Percentiles rank a stretch among this genome's conserved stretches.
These are phyloP conservation scores for Sitta europaea DNA, from an alignment of 2,113 vertebrate species.

Conservation along the genomic window DNA sequence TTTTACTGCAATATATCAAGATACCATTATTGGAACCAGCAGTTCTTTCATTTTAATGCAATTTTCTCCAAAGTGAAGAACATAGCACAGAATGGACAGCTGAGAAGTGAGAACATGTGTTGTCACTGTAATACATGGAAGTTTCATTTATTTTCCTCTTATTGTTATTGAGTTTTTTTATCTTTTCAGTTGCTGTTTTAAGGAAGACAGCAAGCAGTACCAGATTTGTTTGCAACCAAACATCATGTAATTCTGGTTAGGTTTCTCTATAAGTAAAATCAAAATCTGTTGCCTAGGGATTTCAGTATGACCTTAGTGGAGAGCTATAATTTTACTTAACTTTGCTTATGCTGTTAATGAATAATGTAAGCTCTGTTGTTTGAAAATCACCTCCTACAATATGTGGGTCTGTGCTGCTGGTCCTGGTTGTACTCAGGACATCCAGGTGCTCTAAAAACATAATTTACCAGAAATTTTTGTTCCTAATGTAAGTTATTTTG, in stretches of 20 bases:
- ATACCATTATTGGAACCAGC: not conserved
- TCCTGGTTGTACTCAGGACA: not conserved
- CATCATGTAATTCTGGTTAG: not conserved
- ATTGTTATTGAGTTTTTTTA: not conserved
- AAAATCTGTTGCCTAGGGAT: not conserved
- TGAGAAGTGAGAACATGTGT: not conserved
- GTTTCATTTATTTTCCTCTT: not conserved
- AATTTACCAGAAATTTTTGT: not conserved
- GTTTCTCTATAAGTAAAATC: not conserved
- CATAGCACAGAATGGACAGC: not conserved
- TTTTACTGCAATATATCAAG: not conserved
- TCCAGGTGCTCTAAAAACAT: not conserved
- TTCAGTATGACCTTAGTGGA: not conserved
- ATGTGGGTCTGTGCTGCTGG: rapidly evolving
- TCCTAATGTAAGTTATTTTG: not conserved
- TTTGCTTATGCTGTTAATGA: not conserved
- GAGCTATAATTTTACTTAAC: not conserved
- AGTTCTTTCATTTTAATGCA: not conserved
- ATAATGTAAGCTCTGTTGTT: not conserved
- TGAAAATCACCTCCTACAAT: not conserved
- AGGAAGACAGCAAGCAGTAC: not conserved
- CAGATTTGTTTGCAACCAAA: not conserved
- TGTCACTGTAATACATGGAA: not conserved
- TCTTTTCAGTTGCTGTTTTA: not conserved
- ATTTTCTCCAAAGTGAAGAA: not conserved